phyloP scores from a whole-genome alignment of 1,140 invertebrate species.

The Pinna nobilis region DNA sequence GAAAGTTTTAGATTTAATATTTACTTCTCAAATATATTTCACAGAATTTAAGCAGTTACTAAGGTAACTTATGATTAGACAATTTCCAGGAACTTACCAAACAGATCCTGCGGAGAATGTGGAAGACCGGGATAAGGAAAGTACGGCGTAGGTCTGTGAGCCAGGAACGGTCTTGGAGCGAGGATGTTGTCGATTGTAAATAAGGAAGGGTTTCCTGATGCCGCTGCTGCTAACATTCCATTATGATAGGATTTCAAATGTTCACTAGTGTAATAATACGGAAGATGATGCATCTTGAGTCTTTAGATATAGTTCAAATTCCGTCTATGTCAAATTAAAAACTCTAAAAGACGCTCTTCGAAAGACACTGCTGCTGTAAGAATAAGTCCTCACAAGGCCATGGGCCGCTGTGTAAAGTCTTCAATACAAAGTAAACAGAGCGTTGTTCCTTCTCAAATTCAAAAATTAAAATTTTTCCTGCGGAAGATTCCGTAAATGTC shows the following conservation, averaged over 20 bases:
- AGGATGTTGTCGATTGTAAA: slow-evolving; percentile 65
- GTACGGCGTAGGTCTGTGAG: slow-evolving; percentile 45
- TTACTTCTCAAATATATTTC: neutral
- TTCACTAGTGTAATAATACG: slow-evolving; percentile 54
- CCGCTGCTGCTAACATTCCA: slow-evolving; percentile 41
- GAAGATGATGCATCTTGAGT: slow-evolving; percentile 56
- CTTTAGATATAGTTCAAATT: too few species aligned
- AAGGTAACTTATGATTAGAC: too few species aligned
- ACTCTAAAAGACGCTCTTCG: too few species aligned
- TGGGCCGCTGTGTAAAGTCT: too few species aligned
- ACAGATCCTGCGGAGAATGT: slow-evolving; percentile 48
- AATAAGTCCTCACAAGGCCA: too few species aligned
- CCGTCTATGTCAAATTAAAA: too few species aligned
- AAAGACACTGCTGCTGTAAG: too few species aligned
- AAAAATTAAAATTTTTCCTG: too few species aligned
- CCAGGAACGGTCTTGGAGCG: slow-evolving; percentile 53
- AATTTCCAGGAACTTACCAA: slow-evolving; percentile 45
- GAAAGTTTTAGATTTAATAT: neutral
- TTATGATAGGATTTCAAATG: slow-evolving; percentile 55
- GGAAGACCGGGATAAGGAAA: slow-evolving; percentile 51
- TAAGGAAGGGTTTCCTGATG: slow-evolving; percentile 41
- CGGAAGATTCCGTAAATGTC: too few species aligned
- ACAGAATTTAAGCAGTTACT: too few species aligned
- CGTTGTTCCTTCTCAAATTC: too few species aligned
- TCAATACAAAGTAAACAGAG: too few species aligned